phyloP scores from a whole-genome alignment of 2,888 invertebrate species.

The Tanytarsus gracilentus region DNA sequence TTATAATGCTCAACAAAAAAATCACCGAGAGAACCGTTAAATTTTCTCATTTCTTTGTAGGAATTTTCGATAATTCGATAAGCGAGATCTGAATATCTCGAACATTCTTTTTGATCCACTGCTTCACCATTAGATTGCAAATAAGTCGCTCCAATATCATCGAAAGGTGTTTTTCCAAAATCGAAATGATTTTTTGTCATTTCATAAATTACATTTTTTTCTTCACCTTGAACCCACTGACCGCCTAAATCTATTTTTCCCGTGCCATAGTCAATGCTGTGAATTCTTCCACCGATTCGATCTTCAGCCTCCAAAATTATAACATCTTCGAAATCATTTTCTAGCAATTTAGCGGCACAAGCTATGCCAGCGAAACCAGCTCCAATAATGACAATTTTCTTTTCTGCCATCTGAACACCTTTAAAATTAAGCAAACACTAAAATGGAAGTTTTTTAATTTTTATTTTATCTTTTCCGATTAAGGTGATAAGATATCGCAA shows the following conservation, averaged over 20 bases:
- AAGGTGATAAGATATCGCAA: too few relatives aligned
- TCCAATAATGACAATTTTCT: constrained; percentile 48
- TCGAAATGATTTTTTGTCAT: background rate
- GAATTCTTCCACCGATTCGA: constrained; percentile 46
- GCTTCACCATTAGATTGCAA: background rate
- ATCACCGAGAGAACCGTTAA: background rate
- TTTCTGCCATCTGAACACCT: background rate
- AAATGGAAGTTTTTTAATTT: background rate
- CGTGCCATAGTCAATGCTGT: constrained; percentile 43
- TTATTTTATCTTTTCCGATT: background rate
- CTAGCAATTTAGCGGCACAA: constrained; percentile 45
- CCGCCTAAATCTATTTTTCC: constrained; percentile 12
- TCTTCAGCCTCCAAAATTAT: constrained; percentile 45
- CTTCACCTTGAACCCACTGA: constrained; percentile 10
- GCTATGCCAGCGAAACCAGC: constrained; percentile 52
- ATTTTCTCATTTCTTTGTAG: background rate
- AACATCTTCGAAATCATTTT: constrained; percentile 44
- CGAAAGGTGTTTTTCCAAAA: background rate
- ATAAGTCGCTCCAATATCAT: background rate
- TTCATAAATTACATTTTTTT: constrained; percentile 3
- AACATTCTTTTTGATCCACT: background rate
- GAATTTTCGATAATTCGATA: background rate
- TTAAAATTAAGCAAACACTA: background rate
- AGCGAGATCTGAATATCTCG: background rate
- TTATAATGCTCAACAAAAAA: background rate